A percentile compares a stretch with the other conserved stretches of the same genome.
Conservation (phyloP, 2,888 invertebrate species). For the Fissipunctia ypsillon region DNA sequence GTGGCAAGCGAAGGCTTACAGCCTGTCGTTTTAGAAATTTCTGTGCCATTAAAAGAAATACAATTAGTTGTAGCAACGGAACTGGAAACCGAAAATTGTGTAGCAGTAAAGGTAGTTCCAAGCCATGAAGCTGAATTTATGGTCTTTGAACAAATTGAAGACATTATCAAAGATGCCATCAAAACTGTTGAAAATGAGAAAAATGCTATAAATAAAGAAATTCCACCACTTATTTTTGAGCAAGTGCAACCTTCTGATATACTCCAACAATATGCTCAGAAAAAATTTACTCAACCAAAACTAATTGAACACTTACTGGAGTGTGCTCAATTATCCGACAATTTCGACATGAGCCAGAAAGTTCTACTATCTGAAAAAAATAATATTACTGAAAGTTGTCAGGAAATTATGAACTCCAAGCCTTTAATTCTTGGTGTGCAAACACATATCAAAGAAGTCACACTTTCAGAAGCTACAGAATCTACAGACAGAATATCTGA, state of each 20-base stretch:
- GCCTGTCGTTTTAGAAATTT: conserved; percentile 14
- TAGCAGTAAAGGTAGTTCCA: background rate
- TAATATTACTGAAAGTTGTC: background rate
- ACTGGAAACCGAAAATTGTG: background rate
- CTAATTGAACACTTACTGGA: conserved; percentile 1
- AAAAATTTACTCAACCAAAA: conserved; percentile 1
- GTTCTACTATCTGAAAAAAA: background rate
- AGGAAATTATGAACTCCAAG: background rate
- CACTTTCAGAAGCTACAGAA: background rate
- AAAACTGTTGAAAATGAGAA: conserved; percentile 9
- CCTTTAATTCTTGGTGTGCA: background rate
- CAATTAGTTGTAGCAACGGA: background rate
- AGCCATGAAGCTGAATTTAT: conserved; percentile 12
- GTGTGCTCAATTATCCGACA: background rate
- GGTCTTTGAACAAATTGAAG: conserved; percentile 36
- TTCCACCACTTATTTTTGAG: background rate
- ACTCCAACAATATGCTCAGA: background rate
- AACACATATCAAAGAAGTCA: background rate
- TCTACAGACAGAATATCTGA: background rate
- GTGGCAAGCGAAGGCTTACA: conserved; percentile 7
- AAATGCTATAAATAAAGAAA: background rate
- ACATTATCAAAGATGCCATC: conserved; percentile 29
- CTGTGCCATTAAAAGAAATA: background rate
- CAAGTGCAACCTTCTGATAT: background rate
- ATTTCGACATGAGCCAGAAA: background rate